Evolutionary conservation across 37 sponge, comb jelly and placozoan species (phyloP).

Genomic region (Ephydatia muelleri): DNA sequence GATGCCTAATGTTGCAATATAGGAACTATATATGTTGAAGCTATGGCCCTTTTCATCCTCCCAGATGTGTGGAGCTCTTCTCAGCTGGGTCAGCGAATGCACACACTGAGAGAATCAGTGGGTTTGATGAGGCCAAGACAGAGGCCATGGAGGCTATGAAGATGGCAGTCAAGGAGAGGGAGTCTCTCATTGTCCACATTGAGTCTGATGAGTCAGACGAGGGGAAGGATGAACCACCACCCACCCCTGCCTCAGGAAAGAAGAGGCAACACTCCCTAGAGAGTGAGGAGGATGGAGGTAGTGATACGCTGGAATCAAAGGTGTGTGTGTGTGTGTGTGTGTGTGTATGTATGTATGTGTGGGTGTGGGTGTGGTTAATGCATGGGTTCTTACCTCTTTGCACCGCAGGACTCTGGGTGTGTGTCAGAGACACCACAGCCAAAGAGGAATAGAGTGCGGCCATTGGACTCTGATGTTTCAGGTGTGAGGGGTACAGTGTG

Average conservation of each 20-base stretch:
- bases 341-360: not conserved
- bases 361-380: too few species aligned
- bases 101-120: not conserved
- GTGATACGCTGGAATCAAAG: constrained; percentile 16
- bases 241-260: not conserved
- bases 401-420: constrained; percentile 8
- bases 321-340: not conserved
- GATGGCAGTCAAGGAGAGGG: constrained; percentile 8
- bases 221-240: not conserved
- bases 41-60: not conserved
- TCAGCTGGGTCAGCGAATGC: not conserved
- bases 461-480: too few species aligned
- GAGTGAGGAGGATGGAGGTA: constrained; percentile 37
- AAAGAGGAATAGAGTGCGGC: constrained; percentile 1
- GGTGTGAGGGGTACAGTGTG: too few species aligned
- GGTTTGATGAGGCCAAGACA: constrained; percentile 10
- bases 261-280: constrained; percentile 28
- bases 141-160: constrained; percentile 25
- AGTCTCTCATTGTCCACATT: constrained; percentile 5
- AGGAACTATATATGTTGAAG: too few species aligned
- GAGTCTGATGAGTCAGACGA: constrained; percentile 13
- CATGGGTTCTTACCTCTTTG: too few species aligned
- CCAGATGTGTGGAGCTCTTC: not conserved
- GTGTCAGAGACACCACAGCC: constrained; percentile 1
- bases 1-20: too few species aligned